A percentile compares a stretch with the other conserved stretches of the same genome.
Evolutionary conservation across 2,113 vertebrate genomes (phyloP).

Genomic region (Diadophis punctatus): DNA sequence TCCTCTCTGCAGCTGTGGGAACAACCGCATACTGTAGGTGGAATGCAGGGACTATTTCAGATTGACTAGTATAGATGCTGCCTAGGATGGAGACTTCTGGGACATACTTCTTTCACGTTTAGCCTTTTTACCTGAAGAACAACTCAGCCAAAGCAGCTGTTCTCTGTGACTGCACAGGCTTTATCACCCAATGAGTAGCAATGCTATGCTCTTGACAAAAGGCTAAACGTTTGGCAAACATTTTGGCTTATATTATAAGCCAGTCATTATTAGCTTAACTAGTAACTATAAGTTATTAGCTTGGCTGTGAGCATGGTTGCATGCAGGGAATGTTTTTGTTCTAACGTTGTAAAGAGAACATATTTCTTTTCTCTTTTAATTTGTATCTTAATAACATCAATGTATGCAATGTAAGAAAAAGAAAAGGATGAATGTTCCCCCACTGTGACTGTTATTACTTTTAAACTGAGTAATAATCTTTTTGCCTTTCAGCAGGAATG

Average conservation of each 20-base stretch:
- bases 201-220: background rate
- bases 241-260: background rate
- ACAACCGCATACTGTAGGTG: constrained; percentile 45
- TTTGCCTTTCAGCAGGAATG: background rate
- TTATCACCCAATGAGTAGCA: too few species aligned
- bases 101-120: background rate
- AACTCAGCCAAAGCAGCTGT: background rate
- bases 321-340: background rate
- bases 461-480: background rate
- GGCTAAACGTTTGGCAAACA: background rate
- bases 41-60: background rate
- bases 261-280: background rate
- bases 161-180: background rate
- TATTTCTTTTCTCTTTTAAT: background rate
- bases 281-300: too few species aligned
- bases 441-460: background rate
- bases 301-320: background rate
- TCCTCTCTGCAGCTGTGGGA: background rate
- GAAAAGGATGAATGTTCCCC: background rate
- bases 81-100: background rate
- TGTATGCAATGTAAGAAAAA: background rate
- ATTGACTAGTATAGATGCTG: background rate
- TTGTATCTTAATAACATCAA: background rate
- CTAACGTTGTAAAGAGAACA: background rate
- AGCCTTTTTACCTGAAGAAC: background rate